Conservation (phyloP, 2,888 invertebrate genomes). For the Hyposoter dolosus region DNA sequence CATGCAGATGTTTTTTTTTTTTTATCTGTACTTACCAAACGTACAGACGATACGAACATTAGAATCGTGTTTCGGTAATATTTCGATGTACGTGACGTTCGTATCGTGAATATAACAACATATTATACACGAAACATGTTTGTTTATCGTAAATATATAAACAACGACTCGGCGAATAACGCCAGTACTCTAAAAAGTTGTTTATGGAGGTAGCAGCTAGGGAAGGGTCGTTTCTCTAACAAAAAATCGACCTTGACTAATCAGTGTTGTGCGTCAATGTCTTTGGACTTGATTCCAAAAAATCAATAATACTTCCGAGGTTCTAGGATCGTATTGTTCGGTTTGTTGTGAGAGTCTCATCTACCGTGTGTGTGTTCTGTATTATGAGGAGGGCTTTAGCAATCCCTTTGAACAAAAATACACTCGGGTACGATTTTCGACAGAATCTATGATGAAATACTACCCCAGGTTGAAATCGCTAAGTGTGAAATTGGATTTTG, state of each 20-base stretch:
- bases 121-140: conserved; percentile 40
- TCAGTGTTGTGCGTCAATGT: conserved; percentile 50
- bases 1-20: conserved; percentile 30
- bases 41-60: conserved; percentile 68
- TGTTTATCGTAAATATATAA: conserved; percentile 15
- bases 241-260: conserved; percentile 56
- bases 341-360: neutral
- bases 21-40: conserved; percentile 75
- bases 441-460: conserved; percentile 22
- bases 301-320: neutral
- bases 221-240: conserved; percentile 78
- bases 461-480: conserved; percentile 41
- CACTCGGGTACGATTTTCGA: neutral
- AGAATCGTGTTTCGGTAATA: conserved; percentile 67
- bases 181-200: conserved; percentile 64
- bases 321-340: conserved; percentile 9
- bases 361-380: conserved; percentile 25
- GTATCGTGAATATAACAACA: conserved; percentile 23
- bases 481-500: conserved; percentile 25
- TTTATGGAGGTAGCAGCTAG: conserved; percentile 81
- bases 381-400: neutral
- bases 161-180: conserved; percentile 61
- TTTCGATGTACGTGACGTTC: conserved; percentile 65
- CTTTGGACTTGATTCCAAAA: conserved; percentile 30
- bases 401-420: neutral